Evolutionary conservation across 92 coral and sea anemone genomes (phyloP), one percentile per base, ranked within the genome.

Genomic region (Galaxea fascicularis): DNA sequence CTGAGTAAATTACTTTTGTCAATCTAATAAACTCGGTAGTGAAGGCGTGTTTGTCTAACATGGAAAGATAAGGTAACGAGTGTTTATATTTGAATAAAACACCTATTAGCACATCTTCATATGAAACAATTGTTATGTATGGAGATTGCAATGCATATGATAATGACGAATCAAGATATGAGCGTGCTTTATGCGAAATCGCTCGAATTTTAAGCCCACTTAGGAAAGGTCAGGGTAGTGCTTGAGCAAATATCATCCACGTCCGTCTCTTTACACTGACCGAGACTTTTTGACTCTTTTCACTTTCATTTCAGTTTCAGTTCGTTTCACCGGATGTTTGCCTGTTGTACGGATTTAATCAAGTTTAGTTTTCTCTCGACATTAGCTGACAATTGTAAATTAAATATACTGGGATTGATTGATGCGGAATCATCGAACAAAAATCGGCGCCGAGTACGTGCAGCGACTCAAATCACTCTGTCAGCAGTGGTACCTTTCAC

Each of bases 81-180:
- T 90, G 93, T 90, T 89, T 90, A 85, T 78, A 76, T 89, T 89
- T 89, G 92, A 85, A 89, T 89, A 78, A 89, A 89, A 89, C 68
- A 82, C 63, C 83, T 81, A 74, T 90, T 85, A 86, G 52, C 93
- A 80, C 90, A 75, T 80, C 84, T 80, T 78, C 80, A 72, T 57
- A 52, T 71, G 67, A 71, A 77, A 71, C 64, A 86, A 72, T 84
- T 80, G 93, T 80, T 65, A 74, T 79, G 84, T 80, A 68, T 56
- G 79, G 47, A 72, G 57, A 21, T 30, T 30, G 82, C 59, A 90
- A 49, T 74, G 54, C 85, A 66, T 73, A 58, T 83, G 80, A 30
- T 72, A 83, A 83, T 83, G 15, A 18, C 24, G 57, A 17, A 25
- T 58, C 59, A 66, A 18, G 45, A 81, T 10, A 66, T 31, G 63